Evolutionary conservation across 2,797 vertebrate species (phyloP).

Genomic region (Natrix natrix): DNA sequence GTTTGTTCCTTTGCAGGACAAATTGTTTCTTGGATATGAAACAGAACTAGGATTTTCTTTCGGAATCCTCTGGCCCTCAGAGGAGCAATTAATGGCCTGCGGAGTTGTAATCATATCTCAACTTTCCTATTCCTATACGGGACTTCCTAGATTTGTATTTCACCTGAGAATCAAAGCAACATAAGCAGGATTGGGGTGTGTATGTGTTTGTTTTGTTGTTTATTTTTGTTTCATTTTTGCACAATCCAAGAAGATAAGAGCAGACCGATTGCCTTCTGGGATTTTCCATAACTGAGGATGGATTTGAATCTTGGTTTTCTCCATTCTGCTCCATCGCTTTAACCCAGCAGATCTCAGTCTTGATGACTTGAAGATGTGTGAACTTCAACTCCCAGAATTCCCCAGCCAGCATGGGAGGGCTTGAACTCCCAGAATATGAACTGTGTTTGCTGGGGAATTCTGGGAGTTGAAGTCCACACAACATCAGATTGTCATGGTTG

Average conservation of each 20-base stretch:
- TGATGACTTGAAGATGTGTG: neutral
- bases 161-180: neutral
- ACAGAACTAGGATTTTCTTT: neutral
- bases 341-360: neutral
- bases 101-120: neutral
- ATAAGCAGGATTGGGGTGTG: neutral
- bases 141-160: neutral
- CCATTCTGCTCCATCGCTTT: neutral
- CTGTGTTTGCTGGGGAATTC: neutral
- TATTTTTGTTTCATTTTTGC: neutral
- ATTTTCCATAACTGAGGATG: neutral
- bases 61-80: neutral
- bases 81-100: neutral
- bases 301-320: neutral
- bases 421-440: too few species aligned
- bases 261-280: neutral
- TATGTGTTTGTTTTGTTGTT: neutral
- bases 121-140: neutral
- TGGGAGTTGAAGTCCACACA: neutral
- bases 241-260: neutral
- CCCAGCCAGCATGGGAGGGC: too few species aligned
- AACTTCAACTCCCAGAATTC: neutral
- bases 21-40: neutral
- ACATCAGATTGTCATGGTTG: neutral
- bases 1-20: rapidly evolving